phyloP scores from a whole-genome alignment of 2,888 invertebrate species.

The Torymus tubicola region DNA sequence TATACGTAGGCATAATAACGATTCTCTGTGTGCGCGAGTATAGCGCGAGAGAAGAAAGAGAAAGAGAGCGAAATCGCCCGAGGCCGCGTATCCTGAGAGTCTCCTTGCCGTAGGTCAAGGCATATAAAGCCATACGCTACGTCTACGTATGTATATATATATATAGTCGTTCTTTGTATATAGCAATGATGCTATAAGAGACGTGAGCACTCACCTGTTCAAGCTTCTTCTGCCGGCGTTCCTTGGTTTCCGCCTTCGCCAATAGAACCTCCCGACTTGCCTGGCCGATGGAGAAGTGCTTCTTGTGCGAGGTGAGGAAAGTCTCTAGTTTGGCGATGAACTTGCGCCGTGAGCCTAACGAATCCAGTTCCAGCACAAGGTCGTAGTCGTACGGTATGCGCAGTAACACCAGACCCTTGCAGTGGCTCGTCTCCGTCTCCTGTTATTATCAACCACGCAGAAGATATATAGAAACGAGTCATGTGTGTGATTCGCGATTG shows the following conservation, averaged over 20 bases:
- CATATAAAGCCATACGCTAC: background rate
- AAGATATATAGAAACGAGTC: background rate
- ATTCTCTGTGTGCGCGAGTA: too few species aligned
- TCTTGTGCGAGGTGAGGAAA: constrained; percentile 89
- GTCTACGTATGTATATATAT: background rate
- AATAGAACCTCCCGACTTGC: constrained; percentile 91
- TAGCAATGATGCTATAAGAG: too few species aligned
- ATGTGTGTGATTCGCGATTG: too few species aligned
- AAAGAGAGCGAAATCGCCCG: constrained; percentile 5
- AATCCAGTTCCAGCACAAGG: constrained; percentile 93
- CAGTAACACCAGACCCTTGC: constrained; percentile 87
- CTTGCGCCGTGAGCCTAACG: constrained; percentile 87
- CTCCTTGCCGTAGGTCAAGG: constrained; percentile 17
- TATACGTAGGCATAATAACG: too few species aligned
- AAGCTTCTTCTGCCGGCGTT: constrained; percentile 92
- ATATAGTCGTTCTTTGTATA: background rate
- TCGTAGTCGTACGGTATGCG: constrained; percentile 94
- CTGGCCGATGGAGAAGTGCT: constrained; percentile 82
- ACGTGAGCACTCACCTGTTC: constrained; percentile 79
- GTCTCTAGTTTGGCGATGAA: constrained; percentile 92
- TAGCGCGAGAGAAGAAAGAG: too few species aligned
- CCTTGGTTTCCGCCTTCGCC: constrained; percentile 94
- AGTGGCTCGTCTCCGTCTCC: constrained; percentile 84
- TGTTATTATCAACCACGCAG: constrained; percentile 65
- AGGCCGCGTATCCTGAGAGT: background rate